Base-by-base conservation (phyloP, 2,797 vertebrate genomes). In the Pogoniulus pusillus region DNA sequence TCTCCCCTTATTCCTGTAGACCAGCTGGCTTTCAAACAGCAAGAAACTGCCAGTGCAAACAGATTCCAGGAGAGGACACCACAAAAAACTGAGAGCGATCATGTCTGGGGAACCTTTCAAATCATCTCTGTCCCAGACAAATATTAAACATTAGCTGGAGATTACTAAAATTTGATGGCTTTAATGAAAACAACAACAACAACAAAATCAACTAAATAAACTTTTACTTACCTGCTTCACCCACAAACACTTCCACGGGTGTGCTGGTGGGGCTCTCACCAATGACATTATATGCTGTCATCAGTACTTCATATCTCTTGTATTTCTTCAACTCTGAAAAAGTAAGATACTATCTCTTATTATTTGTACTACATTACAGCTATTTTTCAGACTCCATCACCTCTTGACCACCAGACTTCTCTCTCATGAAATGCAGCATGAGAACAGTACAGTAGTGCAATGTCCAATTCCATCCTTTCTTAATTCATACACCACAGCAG, bases 261-360 rank as follows among this genome's bases (percentile, higher is more conserved):
- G 91, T 37, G 9, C 98, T 99, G 76, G 98, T 97, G 1, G 98
- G 98, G 91, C 99, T 98, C 96, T 99, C 99, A 1, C 99, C 99
- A 2, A 99, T 96, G 63, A 99, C 96, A 45, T 99, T 99, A 94
- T 98, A 99, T 54, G 98, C 99, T 0, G 98, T 99, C 98, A 99
- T 98, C 16, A 98, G 93, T 32, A 99, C 98, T 96, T 99, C 99
- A 19, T 99, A 99, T 85, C 97, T 98, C 84, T 98, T 98, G 96
- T 98, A 99, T 91, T 98, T 99, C 97, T 98, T 98, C 59, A 99
- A 95, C 71, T 98, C 99, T 99, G 92, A 49, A 93, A 91, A 94
- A 37, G 41, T 11, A 89, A 86, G 91, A 85, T 66, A 69, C n/a
- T 17, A 18, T 22, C 35, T 7, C 20, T 37, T 49, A 62, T 65